phyloP scores from a whole-genome alignment of 2,113 vertebrate genomes.

The Phyllopteryx taeniolatus region DNA sequence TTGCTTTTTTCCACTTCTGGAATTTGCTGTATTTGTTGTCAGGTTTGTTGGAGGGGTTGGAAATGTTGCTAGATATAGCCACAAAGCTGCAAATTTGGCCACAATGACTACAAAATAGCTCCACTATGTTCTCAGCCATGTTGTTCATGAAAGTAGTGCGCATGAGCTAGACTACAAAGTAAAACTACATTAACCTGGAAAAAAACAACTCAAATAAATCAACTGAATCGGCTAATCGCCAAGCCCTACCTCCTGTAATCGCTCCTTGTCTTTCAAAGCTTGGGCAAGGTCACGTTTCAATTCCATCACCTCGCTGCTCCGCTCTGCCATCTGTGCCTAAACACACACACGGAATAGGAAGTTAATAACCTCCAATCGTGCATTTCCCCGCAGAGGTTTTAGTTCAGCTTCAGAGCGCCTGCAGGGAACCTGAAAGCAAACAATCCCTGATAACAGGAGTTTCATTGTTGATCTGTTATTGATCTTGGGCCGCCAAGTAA shows the following conservation, averaged over 20 bases:
- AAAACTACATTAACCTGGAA: too few species aligned
- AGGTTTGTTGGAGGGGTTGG: too few species aligned
- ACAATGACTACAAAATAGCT: too few species aligned
- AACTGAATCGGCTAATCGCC: neutral
- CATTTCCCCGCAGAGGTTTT: neutral
- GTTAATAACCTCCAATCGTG: neutral
- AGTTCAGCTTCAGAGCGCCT: neutral
- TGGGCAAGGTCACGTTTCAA: slow-evolving; percentile 79
- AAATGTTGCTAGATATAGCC: too few species aligned
- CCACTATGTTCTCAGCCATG: too few species aligned
- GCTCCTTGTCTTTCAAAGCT: slow-evolving; percentile 80
- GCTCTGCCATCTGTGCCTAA: slow-evolving; percentile 85
- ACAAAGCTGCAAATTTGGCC: too few species aligned
- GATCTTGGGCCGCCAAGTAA: slow-evolving; percentile 14
- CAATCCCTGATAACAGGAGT: slow-evolving; percentile 6
- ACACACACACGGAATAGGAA: neutral
- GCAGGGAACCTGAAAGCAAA: slow-evolving; percentile 3
- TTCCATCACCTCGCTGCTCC: slow-evolving; percentile 81
- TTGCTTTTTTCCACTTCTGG: too few species aligned
- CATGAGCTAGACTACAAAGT: too few species aligned
- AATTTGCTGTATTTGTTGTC: too few species aligned
- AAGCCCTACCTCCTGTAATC: slow-evolving; percentile 68
- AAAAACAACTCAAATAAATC: neutral
- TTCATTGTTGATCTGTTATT: slow-evolving; percentile 14
- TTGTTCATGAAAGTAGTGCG: too few species aligned